Evolutionary conservation across 2,888 invertebrate species (phyloP).

Genomic region (Philopedon plagiatum): DNA sequence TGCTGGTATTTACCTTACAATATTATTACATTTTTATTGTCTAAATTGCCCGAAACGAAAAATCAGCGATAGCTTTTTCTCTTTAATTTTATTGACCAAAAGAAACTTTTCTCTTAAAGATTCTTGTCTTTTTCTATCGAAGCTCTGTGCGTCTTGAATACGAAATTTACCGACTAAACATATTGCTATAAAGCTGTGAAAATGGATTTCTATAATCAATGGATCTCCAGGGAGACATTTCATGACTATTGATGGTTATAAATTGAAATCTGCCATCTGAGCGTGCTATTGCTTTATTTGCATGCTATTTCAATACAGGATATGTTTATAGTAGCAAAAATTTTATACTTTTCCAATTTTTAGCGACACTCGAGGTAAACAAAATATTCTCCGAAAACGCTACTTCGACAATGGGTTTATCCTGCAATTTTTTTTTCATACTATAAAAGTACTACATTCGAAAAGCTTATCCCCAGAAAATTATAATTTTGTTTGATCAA

Average conservation of each 20-base stretch:
- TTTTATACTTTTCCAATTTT: too few species aligned
- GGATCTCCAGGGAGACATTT: constrained; percentile 1
- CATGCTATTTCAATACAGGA: not conserved
- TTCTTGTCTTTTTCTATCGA: not conserved
- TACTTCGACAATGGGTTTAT: too few species aligned
- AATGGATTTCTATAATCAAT: constrained; percentile 19
- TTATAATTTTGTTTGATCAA: too few species aligned
- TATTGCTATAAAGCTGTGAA: constrained; percentile 14
- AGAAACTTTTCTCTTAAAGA: not conserved
- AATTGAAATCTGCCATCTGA: not conserved
- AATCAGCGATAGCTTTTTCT: not conserved
- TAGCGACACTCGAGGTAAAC: too few species aligned
- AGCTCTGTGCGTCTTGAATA: constrained; percentile 3
- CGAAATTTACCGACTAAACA: not conserved
- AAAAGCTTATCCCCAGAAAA: too few species aligned
- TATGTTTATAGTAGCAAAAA: too few species aligned
- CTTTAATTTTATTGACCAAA: not conserved
- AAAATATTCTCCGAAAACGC: too few species aligned
- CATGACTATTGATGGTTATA: not conserved
- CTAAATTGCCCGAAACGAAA: not conserved
- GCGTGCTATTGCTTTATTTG: not conserved
- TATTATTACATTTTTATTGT: not conserved
- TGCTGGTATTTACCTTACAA: not conserved
- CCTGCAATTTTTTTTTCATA: too few species aligned
- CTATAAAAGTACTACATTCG: too few species aligned